phyloP scores from a whole-genome alignment of 2,113 vertebrate species.

The Ciconia stormi region DNA sequence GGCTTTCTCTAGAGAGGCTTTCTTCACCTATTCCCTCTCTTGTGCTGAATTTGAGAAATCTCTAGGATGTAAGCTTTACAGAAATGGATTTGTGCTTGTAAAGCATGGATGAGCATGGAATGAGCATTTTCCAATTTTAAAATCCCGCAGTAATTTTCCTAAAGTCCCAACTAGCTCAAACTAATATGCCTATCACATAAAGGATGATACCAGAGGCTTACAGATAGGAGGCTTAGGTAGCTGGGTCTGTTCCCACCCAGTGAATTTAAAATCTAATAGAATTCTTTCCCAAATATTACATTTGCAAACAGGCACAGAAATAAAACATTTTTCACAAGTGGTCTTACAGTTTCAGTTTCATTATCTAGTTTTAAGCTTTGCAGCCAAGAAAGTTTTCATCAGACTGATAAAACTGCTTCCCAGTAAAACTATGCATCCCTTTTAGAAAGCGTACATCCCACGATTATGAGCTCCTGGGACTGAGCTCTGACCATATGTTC shows the following conservation, averaged over 20 bases:
- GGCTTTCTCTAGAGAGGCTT: neutral
- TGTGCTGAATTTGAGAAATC: neutral
- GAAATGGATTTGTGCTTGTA: neutral
- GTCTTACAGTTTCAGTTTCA: neutral
- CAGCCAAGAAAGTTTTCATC: neutral
- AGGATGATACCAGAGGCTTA: neutral
- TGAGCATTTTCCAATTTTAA: neutral
- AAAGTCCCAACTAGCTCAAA: neutral
- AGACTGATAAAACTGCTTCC: neutral
- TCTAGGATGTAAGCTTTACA: neutral
- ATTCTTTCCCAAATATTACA: neutral
- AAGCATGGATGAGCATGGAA: neutral
- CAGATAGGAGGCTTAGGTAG: neutral
- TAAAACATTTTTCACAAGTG: neutral
- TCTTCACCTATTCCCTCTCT: neutral
- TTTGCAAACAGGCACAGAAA: neutral
- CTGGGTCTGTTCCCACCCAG: neutral
- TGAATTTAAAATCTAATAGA: neutral
- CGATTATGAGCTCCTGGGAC: neutral
- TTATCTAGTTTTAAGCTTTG: neutral
- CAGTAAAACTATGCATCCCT: neutral
- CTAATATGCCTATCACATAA: neutral
- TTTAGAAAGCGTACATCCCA: neutral
- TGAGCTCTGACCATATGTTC: neutral
- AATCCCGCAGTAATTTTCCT: neutral